Percentiles rank a stretch among this genome's conserved stretches.
These are phyloP conservation scores for Dicerorhinus sumatrensis DNA, from an alignment of 2,113 vertebrate genomes.

Conservation along the genomic window DNA sequence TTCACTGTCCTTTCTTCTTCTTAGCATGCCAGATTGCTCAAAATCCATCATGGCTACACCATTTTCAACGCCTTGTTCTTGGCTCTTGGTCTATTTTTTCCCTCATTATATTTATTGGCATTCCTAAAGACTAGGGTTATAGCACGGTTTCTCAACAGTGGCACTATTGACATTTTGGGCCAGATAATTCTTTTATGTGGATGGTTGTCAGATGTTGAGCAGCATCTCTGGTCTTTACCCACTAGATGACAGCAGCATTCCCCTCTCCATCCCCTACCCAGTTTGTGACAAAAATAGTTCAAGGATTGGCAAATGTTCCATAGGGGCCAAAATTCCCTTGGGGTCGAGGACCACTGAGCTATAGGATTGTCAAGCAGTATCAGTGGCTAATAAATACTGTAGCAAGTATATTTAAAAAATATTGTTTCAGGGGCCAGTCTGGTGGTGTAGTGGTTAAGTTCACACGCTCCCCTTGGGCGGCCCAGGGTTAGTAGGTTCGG, in stretches of 20 bases:
- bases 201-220: background rate
- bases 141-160: background rate
- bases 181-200: background rate
- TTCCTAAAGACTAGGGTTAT: background rate
- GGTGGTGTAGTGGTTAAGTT: too few species aligned
- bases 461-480: too few species aligned
- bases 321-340: background rate
- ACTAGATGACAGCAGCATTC: background rate
- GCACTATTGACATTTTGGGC: background rate
- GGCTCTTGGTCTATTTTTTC: background rate
- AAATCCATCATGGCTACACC: background rate
- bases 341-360: background rate
- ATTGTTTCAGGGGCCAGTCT: background rate
- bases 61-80: background rate
- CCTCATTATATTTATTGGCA: background rate
- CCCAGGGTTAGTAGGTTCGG: too few species aligned
- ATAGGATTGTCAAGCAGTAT: background rate
- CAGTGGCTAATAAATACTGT: background rate
- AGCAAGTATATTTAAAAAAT: background rate
- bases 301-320: background rate
- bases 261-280: accelerated
- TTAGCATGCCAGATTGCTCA: background rate
- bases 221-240: background rate
- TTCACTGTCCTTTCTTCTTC: background rate
- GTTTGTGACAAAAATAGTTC: background rate